Evolutionary conservation across 2,888 invertebrate genomes (phyloP).

Genomic region (Lepidonotus clava): DNA sequence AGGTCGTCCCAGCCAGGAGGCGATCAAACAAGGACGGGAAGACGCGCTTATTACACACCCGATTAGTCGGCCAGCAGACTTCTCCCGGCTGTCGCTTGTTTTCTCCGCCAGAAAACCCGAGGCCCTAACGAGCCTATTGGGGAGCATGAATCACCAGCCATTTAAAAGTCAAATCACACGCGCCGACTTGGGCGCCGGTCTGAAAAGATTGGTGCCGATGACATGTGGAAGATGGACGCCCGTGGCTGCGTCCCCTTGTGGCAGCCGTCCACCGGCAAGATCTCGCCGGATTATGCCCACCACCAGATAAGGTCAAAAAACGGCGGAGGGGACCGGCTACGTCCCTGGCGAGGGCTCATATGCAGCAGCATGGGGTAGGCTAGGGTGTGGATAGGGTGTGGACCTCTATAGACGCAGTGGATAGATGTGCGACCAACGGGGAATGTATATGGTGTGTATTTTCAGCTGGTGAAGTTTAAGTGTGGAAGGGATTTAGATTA

Average conservation of each 20-base stretch:
- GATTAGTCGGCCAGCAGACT: too few relatives aligned
- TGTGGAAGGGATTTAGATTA: too few relatives aligned
- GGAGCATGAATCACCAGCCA: background rate
- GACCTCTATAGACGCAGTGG: too few relatives aligned
- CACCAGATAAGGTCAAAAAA: background rate
- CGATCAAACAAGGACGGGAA: too few relatives aligned
- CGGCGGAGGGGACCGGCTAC: background rate
- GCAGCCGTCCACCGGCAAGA: background rate
- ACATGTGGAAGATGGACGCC: slow-evolving; percentile 16
- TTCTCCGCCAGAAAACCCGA: background rate
- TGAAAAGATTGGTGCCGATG: slow-evolving; percentile 38
- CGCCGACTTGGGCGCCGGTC: background rate
- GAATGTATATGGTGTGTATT: too few relatives aligned
- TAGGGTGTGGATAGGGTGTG: too few relatives aligned
- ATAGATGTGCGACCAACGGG: too few relatives aligned
- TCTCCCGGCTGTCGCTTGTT: background rate
- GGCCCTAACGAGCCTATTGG: background rate
- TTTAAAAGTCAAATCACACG: slow-evolving; percentile 46
- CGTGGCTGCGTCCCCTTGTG: background rate
- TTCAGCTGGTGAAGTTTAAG: too few relatives aligned
- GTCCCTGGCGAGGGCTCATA: too few relatives aligned
- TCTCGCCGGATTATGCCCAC: background rate
- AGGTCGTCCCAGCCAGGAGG: too few relatives aligned
- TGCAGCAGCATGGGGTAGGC: too few relatives aligned
- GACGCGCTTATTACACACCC: too few relatives aligned